Conservation (phyloP, 2,797 vertebrate genomes). For the Mus caroli region DNA sequence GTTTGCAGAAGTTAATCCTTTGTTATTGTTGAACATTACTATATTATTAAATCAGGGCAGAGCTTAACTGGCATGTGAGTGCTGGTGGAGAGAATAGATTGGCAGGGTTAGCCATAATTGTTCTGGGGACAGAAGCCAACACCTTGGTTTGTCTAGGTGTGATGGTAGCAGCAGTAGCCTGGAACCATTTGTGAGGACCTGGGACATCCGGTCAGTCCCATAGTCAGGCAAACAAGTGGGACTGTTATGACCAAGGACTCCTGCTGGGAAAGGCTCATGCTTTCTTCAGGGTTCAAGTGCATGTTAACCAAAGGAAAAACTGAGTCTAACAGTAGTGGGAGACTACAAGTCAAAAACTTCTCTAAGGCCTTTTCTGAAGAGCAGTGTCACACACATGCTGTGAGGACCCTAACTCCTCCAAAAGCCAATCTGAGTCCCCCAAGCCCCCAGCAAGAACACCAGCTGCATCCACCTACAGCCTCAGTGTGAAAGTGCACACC, state of each 20-base stretch:
- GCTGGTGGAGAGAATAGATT: not conserved
- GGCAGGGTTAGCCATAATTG: not conserved
- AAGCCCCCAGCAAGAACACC: not conserved
- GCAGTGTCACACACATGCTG: not conserved
- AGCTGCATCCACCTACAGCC: not conserved
- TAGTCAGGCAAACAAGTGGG: not conserved
- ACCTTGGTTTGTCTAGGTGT: not conserved
- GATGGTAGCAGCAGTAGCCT: not conserved
- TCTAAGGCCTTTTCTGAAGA: not conserved
- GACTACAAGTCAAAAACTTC: not conserved
- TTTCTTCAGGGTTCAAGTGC: conserved; percentile 1
- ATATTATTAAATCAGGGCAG: conserved; percentile 40
- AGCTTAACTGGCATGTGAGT: not conserved
- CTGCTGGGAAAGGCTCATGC: not conserved
- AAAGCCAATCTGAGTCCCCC: not conserved
- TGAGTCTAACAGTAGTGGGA: not conserved
- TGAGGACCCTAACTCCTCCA: not conserved
- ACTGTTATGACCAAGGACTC: not conserved
- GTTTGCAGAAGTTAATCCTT: conserved; percentile 58
- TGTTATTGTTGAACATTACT: conserved; percentile 63
- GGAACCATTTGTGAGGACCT: not conserved
- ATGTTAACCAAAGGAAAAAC: not conserved
- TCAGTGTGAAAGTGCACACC: not conserved
- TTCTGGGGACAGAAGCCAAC: conserved; percentile 49
- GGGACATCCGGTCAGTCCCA: not conserved